Evolutionary conservation across 2,797 vertebrate genomes (phyloP), one percentile per base, ranked within the genome.

Genomic region (Falco berigora): DNA sequence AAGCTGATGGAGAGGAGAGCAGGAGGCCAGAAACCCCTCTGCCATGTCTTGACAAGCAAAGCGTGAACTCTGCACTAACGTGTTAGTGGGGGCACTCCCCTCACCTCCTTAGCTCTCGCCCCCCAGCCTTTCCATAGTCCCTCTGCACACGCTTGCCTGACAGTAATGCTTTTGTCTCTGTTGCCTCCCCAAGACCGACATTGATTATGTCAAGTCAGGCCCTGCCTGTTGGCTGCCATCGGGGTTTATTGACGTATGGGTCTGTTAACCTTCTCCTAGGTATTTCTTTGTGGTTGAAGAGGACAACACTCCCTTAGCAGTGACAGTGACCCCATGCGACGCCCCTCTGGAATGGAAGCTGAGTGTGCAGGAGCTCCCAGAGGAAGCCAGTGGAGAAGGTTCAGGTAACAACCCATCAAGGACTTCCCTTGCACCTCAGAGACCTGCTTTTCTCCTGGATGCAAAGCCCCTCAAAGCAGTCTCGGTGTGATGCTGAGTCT

Each of bases 251-350:
- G 79, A 94, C 6, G 0, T 23, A 32, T 28, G 28, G 30, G 6
- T 83, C 36, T 96, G 34, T 85, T 82, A 66, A 73, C 67, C 49
- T 91, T 79, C 59, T 62, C 46, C 18, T 96, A 99, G 99, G 98
- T 99, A 99, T 96, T 99, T 99, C 97, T 99, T 99, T 95, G 98
- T 99, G 97, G 99, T 99, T 90, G 99, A 99, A 92, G 99, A 99
- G 96, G 99, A 99, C 97, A 99, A 99, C 97, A 99, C 99, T 21
- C 99, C 99, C 8, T 95, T 99, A 68, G 99, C 99, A 38, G 98
- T 99, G 96, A 99, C 99, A 0, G 98, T 99, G 96, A 99, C 99
- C 20, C 99, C 99, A 1, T 99, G 99, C 0, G 99, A 99, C 47
- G 99, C 99, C 21, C 99, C 99, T 75, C 97, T 99, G 88, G 99